Base-by-base conservation (phyloP, 2,113 vertebrate species). In the Meriones unguiculatus region DNA sequence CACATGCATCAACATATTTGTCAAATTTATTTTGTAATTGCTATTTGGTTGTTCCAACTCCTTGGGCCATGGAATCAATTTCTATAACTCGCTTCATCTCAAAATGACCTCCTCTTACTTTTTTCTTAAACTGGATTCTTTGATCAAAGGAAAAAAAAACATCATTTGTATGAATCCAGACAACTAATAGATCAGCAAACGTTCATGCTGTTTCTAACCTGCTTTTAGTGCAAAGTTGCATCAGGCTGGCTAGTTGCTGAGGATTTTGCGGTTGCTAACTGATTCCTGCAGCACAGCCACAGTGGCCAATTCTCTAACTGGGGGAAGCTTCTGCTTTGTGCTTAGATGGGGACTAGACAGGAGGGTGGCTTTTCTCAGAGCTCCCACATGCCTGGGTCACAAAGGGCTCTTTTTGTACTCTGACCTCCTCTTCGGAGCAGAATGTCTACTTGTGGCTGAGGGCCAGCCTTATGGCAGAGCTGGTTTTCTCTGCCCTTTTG, bases 61-160 rank as follows among this genome's bases (percentile, higher is more conserved):
- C 50, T 69, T 59, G 46, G 41, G 76, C 76, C 76, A 72, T 64
- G 52, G 67, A 41, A 14, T 80, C 7, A 32, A 35, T 76, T 75
- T 89, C 78, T 89, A 28, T 75, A 89, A 35, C 65, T 87, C 59
- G 35, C 64, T 89, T 78, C 89, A 65, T 85, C 41, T 93, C 41
- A 93, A 89, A 15, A 72, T 78, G 25, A 10, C 28, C 90, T 87
- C 62, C 24, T 52, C 11, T 75, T 35, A 12, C 10, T 54, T 84
- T 17, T 90, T 89, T 90, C 70, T 41, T 2, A 32, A 96, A 46
- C 72, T 78, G 54, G 62, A 35, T 80, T 89, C 85, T 89, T 87
- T 57, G 2, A 78, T 69, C 72, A 9, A 72, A 73, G 65, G 32
- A 5, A 57, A 54, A 93, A n/a, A n/a, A 28, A 30, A 17, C 24